A percentile compares a stretch with the other conserved stretches of the same genome.
These are phyloP conservation scores for Ceratina calcarata DNA, from an alignment of 1,140 invertebrate genomes.

Conservation along the genomic window DNA sequence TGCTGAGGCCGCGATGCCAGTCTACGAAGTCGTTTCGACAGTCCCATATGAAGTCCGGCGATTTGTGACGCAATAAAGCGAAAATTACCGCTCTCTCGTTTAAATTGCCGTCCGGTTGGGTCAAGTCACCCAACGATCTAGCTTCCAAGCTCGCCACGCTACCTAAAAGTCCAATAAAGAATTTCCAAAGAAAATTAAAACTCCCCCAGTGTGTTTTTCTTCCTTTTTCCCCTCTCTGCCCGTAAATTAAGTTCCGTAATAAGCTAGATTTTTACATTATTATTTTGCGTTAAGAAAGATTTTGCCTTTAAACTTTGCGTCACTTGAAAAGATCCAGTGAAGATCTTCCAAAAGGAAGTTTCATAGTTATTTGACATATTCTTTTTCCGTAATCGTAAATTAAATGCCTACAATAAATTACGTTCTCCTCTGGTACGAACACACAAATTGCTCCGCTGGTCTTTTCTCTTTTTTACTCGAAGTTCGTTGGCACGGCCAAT, in stretches of 20 bases:
- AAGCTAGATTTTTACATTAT: too few species aligned
- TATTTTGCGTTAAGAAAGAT: too few species aligned
- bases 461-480: background rate
- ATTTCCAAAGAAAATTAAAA: background rate
- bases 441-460: background rate
- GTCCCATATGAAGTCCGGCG: conserved; percentile 76
- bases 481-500: background rate
- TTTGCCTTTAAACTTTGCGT: too few species aligned
- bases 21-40: conserved; percentile 74
- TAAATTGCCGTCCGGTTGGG: conserved; percentile 62
- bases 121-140: conserved; percentile 70
- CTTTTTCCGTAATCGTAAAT: background rate
- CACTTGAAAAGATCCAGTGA: too few species aligned
- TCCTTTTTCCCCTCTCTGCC: too few species aligned
- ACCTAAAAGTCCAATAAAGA: conserved; percentile 50
- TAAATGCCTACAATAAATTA: too few species aligned
- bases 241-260: too few species aligned
- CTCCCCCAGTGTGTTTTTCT: background rate
- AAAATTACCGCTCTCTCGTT: conserved; percentile 74
- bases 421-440: background rate
- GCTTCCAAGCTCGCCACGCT: conserved; percentile 65
- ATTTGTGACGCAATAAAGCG: conserved; percentile 60
- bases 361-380: too few species aligned
- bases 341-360: too few species aligned
- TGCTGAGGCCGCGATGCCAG: conserved; percentile 68